Conservation (phyloP, 2,888 invertebrate species). For the Andrena hattorfiana region DNA sequence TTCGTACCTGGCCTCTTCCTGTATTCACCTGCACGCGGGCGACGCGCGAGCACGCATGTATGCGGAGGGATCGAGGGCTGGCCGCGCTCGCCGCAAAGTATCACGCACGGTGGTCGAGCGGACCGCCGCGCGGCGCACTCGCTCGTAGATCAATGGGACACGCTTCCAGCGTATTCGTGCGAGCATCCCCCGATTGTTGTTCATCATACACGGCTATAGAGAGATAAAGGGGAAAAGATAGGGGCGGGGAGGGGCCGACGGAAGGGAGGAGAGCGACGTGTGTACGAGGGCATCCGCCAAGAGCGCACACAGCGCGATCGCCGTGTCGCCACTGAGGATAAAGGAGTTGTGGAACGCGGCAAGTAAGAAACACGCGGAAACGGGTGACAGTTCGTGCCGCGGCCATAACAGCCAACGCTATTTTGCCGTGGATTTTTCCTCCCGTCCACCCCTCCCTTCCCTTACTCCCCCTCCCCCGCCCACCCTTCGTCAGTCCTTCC, state of each 20-base stretch:
- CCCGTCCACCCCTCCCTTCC: slow-evolving; percentile 28
- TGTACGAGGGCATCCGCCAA: slow-evolving; percentile 49
- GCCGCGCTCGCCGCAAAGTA: slow-evolving; percentile 17
- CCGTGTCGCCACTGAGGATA: slow-evolving; percentile 74
- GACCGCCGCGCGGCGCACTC: slow-evolving; percentile 45
- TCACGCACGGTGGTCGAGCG: slow-evolving; percentile 59
- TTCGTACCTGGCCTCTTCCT: slow-evolving; percentile 48
- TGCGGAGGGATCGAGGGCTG: slow-evolving; percentile 14
- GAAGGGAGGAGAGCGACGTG: slow-evolving; percentile 49
- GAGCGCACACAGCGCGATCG: slow-evolving; percentile 54
- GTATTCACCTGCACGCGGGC: slow-evolving; percentile 58
- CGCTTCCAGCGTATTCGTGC: slow-evolving; percentile 71
- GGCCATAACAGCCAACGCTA: slow-evolving; percentile 82
- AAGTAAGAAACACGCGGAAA: slow-evolving; percentile 84
- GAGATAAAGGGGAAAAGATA: slow-evolving; percentile 44
- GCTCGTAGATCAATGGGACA: slow-evolving; percentile 76
- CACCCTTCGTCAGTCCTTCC: slow-evolving; percentile 37
- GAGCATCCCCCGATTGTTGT: slow-evolving; percentile 69
- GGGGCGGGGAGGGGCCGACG: slow-evolving; percentile 2
- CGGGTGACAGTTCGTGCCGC: slow-evolving; percentile 83
- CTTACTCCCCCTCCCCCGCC: not conserved
- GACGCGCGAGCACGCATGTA: slow-evolving; percentile 15
- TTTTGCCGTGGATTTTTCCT: slow-evolving; percentile 79
- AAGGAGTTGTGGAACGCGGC: slow-evolving; percentile 75
- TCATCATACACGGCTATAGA: slow-evolving; percentile 64